A percentile compares a stretch with the other conserved stretches of the same genome.
phyloP scores from a whole-genome alignment of 2,113 vertebrate genomes.

The Gracilinanus agilis region DNA sequence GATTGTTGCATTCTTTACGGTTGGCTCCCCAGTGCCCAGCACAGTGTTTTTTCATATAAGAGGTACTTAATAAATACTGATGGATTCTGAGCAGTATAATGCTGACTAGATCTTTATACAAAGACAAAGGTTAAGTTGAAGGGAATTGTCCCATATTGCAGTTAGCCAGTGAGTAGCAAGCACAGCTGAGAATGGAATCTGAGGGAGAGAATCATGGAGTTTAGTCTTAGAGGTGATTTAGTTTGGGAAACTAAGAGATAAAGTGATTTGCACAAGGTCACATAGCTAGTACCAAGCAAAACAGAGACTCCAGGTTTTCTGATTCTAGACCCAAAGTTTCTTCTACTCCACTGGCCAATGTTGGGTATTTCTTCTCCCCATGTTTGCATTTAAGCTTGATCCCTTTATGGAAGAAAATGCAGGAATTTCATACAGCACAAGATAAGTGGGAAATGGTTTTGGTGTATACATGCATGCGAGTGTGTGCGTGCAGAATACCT shows the following conservation, averaged over 20 bases:
- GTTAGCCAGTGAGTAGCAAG: neutral
- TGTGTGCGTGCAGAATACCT: neutral
- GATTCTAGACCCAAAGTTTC: too few relatives aligned
- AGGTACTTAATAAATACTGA: neutral
- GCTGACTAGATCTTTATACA: neutral
- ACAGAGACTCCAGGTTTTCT: too few relatives aligned
- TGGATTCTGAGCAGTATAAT: neutral
- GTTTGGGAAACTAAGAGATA: neutral
- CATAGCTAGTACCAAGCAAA: neutral
- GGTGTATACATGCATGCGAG: neutral
- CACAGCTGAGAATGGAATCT: too few relatives aligned
- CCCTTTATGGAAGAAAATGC: too few relatives aligned
- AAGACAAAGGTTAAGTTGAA: neutral
- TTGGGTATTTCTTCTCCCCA: too few relatives aligned
- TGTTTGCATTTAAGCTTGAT: neutral
- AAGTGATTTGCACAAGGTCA: neutral
- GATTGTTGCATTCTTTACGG: neutral
- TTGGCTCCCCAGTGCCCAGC: neutral
- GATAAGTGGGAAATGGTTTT: neutral
- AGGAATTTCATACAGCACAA: neutral
- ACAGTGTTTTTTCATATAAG: neutral
- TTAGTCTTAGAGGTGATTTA: neutral
- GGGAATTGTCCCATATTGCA: neutral
- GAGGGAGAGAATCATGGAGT: neutral
- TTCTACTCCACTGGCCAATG: neutral